Evolutionary conservation across 2,113 vertebrate genomes (phyloP), one percentile per base, ranked within the genome.

Genomic region (Crotophaga sulcirostris): DNA sequence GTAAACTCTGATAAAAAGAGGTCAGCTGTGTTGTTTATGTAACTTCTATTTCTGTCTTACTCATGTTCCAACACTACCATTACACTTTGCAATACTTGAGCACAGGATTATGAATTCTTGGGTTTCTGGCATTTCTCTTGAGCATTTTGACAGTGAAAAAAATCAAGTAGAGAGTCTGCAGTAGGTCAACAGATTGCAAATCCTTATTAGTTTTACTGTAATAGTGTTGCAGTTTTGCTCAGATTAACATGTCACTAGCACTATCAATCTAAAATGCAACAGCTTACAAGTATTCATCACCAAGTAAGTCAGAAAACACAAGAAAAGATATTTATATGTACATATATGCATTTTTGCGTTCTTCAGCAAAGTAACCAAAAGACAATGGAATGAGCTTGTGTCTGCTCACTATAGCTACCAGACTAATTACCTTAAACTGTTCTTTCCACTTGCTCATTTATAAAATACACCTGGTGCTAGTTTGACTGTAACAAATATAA

Each of bases 1-100:
- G 87, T 94, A 97, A 96, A 94, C 52, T 68, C 68, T 91, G 93
- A 90, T 97, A 96, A 96, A 91, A 78, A 88, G 54, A 81, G 90
- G 55, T 93, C 55, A 60, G 51, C 87, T 85, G 45, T 45, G 62
- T 31, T 95, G 87, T 96, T 94, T 93, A 93, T 78, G 52, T 74
- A 93, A 94, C 34, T 93, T 96, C 90, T 95, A 76, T 96, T 93
- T 95, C 74, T 95, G 83, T 96, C 87, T 86, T 90, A 79, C 64
- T 96, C 93, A 33, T 60, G 72, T 93, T 93, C 70, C 58, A 95
- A 52, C 55, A 73, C 60, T 72, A 29, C 74, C 84, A 70, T 87
- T 91, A 79, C 25, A 93, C 54, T 95, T 95, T 59, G 34, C 31
- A 96, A 87, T 85, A 82, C 49, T 82, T 96, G 62, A 93, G 34